These are phyloP conservation scores for Orussus abietinus DNA, from an alignment of 1,140 invertebrate genomes.

Conservation along the genomic window DNA sequence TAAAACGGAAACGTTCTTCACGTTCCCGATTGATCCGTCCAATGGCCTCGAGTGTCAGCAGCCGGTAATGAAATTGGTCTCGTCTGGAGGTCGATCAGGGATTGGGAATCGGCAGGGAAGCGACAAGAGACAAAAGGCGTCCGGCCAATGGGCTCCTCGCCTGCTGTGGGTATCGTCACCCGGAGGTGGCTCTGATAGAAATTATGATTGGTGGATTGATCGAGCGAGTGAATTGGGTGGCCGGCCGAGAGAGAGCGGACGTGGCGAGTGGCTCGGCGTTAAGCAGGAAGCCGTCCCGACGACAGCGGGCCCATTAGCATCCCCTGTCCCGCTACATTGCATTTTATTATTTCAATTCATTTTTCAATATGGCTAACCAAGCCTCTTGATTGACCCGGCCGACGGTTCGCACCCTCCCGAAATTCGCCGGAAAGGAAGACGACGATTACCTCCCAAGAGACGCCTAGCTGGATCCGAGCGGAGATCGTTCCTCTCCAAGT, in stretches of 20 bases:
- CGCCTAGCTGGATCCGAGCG: too few relatives aligned
- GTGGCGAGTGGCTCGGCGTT: slow-evolving; percentile 52
- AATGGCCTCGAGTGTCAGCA: too few relatives aligned
- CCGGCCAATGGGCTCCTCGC: slow-evolving; percentile 38
- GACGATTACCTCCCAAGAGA: too few relatives aligned
- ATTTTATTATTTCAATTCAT: slow-evolving; percentile 46
- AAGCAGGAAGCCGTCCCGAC: slow-evolving; percentile 55
- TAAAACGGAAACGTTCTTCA: too few relatives aligned
- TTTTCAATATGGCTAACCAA: slow-evolving; percentile 41
- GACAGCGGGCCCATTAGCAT: slow-evolving; percentile 46
- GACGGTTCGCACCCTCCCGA: too few relatives aligned
- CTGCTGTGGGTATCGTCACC: slow-evolving; percentile 49
- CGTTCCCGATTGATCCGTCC: too few relatives aligned
- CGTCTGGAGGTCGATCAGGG: too few relatives aligned
- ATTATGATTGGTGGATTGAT: slow-evolving; percentile 53
- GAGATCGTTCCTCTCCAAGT: too few relatives aligned
- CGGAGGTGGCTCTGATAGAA: slow-evolving; percentile 54
- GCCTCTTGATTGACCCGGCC: too few relatives aligned
- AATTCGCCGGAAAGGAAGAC: too few relatives aligned
- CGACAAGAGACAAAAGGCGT: slow-evolving; percentile 47
- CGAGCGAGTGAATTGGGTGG: slow-evolving; percentile 24
- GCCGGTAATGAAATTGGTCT: too few relatives aligned
- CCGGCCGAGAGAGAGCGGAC: slow-evolving; percentile 35
- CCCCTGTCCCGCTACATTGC: slow-evolving; percentile 27
- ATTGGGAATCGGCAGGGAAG: too few relatives aligned